phyloP scores from a whole-genome alignment of 1,140 invertebrate genomes.

The Tetraneura akinire region DNA sequence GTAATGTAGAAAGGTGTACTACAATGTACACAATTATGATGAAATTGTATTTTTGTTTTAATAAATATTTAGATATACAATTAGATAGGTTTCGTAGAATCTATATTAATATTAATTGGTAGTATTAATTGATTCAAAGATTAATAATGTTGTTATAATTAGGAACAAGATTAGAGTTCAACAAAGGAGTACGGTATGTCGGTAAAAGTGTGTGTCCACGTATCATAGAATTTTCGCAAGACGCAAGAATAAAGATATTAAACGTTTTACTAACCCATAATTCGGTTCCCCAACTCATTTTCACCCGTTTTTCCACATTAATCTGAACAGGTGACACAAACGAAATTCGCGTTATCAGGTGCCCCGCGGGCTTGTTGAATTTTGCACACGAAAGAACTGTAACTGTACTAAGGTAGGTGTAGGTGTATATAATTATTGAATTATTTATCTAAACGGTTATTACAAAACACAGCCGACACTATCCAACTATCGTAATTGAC shows the following conservation, averaged over 20 bases:
- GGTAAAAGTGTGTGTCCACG: too few relatives aligned
- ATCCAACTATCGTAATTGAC: neutral
- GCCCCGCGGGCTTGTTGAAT: neutral
- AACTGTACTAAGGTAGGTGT: neutral
- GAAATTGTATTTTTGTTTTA: too few relatives aligned
- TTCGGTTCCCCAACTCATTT: conserved; percentile 55
- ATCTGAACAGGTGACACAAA: conserved; percentile 34
- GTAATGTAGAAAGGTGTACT: too few relatives aligned
- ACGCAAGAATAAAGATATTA: too few relatives aligned
- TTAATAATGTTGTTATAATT: too few relatives aligned
- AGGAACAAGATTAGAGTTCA: too few relatives aligned
- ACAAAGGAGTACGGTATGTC: too few relatives aligned
- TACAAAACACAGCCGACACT: neutral
- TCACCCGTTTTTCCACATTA: conserved; percentile 45
- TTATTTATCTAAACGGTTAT: neutral
- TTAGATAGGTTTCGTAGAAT: too few relatives aligned
- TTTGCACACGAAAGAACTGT: conserved; percentile 16
- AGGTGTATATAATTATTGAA: neutral
- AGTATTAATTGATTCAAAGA: too few relatives aligned
- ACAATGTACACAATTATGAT: too few relatives aligned
- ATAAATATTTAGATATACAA: too few relatives aligned
- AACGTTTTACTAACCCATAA: conserved; percentile 55
- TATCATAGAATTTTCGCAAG: neutral
- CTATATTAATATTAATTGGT: too few relatives aligned
- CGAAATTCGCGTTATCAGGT: neutral